Conservation (phyloP, 1,140 invertebrate species). For the Charaxes varanes region DNA sequence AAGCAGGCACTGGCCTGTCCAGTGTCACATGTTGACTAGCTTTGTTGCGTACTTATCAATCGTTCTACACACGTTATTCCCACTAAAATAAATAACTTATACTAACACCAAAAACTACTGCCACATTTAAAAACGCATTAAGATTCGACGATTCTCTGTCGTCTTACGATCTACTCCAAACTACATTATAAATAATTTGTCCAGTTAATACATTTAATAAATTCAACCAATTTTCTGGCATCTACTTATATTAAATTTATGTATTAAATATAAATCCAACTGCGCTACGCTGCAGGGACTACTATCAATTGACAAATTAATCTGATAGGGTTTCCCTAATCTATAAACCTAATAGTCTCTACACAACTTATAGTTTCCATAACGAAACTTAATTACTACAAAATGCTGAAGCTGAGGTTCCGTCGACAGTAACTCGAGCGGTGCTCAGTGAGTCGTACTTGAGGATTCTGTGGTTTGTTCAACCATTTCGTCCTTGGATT, state of each 20-base stretch:
- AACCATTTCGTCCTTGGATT: conserved; percentile 12
- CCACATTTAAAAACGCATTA: conserved; percentile 6
- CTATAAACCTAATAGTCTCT: conserved; percentile 63
- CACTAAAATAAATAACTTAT: conserved; percentile 73
- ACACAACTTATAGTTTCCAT: conserved; percentile 62
- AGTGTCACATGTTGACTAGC: conserved; percentile 63
- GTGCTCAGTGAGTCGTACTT: conserved; percentile 36
- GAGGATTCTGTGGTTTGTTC: conserved; percentile 23
- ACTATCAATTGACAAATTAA: conserved; percentile 50
- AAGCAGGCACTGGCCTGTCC: conserved; percentile 19
- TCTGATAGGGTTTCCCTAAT: conserved; percentile 30
- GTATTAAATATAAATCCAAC: conserved; percentile 26
- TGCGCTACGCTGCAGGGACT: conserved; percentile 19
- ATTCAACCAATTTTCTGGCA: conserved; percentile 36
- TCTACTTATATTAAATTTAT: conserved; percentile 40
- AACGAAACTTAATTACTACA: conserved; percentile 60
- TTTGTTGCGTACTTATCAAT: conserved; percentile 63
- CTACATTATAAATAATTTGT: conserved; percentile 63
- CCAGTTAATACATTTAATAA: conserved; percentile 59
- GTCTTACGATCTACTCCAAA: conserved; percentile 25
- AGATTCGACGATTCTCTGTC: conserved; percentile 19
- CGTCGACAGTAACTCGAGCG: conserved; percentile 18
- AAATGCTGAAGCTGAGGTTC: conserved; percentile 64
- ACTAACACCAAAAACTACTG: conserved; percentile 47
- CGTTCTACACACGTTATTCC: conserved; percentile 52